These are phyloP conservation scores for Acipenser oxyrinchus DNA, from an alignment of 2,797 vertebrate species.

Conservation along the genomic window DNA sequence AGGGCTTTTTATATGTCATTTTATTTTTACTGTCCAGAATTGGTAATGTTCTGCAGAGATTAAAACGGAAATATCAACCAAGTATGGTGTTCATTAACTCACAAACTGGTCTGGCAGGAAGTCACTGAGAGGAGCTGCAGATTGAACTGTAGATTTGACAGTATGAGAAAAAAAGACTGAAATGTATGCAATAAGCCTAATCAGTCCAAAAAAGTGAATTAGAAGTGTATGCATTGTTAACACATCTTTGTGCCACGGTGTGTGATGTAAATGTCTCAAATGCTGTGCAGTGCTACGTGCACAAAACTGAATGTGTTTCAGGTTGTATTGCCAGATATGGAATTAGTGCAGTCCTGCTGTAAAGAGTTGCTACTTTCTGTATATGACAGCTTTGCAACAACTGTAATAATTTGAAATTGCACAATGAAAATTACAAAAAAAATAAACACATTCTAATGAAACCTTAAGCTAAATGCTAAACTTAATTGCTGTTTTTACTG, in stretches of 20 bases:
- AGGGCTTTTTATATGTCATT: neutral
- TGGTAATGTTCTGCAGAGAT: neutral
- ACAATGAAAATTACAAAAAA: slow-evolving; percentile 2
- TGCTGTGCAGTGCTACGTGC: neutral
- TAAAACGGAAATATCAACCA: too few species aligned
- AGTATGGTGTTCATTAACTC: too few species aligned
- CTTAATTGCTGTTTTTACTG: neutral
- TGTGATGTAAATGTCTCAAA: neutral
- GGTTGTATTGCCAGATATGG: slow-evolving; percentile 17
- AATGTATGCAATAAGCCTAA: too few species aligned
- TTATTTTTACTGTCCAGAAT: neutral
- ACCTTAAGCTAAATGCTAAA: neutral
- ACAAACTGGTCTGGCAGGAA: too few species aligned
- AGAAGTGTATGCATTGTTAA: neutral
- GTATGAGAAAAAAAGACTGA: too few species aligned
- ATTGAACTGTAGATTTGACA: too few species aligned
- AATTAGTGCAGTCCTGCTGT: slow-evolving; percentile 12
- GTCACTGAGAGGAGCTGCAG: too few species aligned
- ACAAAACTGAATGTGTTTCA: slow-evolving; percentile 8
- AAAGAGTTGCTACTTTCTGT: slow-evolving; percentile 22
- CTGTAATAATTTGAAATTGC: slow-evolving; percentile 25
- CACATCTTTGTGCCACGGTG: neutral
- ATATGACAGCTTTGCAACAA: slow-evolving; percentile 32
- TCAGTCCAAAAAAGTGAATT: too few species aligned
- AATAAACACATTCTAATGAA: neutral